Conservation (phyloP, 2,888 invertebrate species). For the Bembecia ichneumoniformis region DNA sequence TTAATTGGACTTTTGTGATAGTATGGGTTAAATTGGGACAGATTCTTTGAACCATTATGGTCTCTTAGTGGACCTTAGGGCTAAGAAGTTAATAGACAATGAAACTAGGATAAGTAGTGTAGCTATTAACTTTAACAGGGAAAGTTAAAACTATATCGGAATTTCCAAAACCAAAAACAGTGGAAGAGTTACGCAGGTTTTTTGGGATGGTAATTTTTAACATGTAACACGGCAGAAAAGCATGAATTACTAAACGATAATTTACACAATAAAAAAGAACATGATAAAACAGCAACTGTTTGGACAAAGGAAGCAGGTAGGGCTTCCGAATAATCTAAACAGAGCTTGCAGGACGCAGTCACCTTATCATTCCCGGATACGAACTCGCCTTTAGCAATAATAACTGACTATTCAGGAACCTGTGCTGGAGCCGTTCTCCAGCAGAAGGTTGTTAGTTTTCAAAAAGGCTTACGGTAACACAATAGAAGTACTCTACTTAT, state of each 20-base stretch:
- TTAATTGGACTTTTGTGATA: background rate
- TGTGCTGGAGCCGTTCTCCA: constrained; percentile 6
- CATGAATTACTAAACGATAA: constrained; percentile 7
- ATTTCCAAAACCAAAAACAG: constrained; percentile 4
- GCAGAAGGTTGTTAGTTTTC: constrained; percentile 7
- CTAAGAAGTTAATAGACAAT: background rate
- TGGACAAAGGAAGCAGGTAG: constrained; percentile 3
- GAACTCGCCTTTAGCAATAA: constrained; percentile 2
- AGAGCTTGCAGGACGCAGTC: constrained; percentile 1
- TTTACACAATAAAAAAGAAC: constrained; percentile 5
- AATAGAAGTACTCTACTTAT: too few relatives aligned
- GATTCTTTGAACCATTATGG: background rate
- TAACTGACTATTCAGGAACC: constrained; percentile 7
- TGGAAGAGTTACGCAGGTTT: constrained; percentile 7
- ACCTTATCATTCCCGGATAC: background rate
- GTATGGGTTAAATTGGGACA: background rate
- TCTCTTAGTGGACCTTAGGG: background rate
- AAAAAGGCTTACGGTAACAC: constrained; percentile 5
- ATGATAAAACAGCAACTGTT: constrained; percentile 4
- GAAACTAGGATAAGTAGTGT: background rate
- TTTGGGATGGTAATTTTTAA: constrained; percentile 10
- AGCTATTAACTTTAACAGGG: constrained; percentile 1
- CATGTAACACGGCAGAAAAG: constrained; percentile 2
- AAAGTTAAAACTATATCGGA: constrained; percentile 5
- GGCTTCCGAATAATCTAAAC: constrained; percentile 5